Evolutionary conservation across 2,888 invertebrate genomes (phyloP).

Genomic region (Nowickia ferox): DNA sequence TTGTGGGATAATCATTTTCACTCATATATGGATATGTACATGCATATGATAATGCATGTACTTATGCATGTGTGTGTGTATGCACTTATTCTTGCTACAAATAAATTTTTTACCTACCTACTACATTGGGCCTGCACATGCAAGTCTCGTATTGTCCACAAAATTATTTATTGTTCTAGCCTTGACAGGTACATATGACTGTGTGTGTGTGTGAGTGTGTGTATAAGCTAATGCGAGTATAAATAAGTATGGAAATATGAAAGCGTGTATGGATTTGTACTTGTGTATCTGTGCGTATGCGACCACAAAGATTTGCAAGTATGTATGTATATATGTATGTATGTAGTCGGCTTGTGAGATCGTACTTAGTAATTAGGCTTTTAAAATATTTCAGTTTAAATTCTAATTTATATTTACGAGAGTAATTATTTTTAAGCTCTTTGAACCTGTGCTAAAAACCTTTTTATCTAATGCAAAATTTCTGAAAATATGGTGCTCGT

Average conservation of each 20-base stretch:
- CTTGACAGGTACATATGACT: not conserved
- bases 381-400: conserved; percentile 56
- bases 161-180: conserved; percentile 7
- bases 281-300: too few relatives aligned
- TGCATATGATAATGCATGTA: too few relatives aligned
- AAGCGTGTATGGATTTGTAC: too few relatives aligned
- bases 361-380: conserved; percentile 30
- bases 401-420: conserved; percentile 61
- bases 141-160: conserved; percentile 24
- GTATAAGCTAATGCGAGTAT: not conserved
- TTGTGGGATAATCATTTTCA: too few relatives aligned
- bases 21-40: too few relatives aligned
- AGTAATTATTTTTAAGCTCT: conserved; percentile 56
- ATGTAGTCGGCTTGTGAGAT: conserved; percentile 12
- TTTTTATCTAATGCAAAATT: conserved; percentile 38
- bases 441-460: conserved; percentile 36
- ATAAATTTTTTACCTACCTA: conserved; percentile 4
- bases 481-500: not conserved
- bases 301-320: not conserved
- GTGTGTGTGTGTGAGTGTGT: not conserved
- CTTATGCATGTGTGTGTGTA: not conserved
- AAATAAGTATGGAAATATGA: too few relatives aligned
- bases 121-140: conserved; percentile 26
- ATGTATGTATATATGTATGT: not conserved
- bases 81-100: conserved; percentile 9